Evolutionary conservation across 2,888 invertebrate genomes (phyloP).

Genomic region (Phaonia tiefii): DNA sequence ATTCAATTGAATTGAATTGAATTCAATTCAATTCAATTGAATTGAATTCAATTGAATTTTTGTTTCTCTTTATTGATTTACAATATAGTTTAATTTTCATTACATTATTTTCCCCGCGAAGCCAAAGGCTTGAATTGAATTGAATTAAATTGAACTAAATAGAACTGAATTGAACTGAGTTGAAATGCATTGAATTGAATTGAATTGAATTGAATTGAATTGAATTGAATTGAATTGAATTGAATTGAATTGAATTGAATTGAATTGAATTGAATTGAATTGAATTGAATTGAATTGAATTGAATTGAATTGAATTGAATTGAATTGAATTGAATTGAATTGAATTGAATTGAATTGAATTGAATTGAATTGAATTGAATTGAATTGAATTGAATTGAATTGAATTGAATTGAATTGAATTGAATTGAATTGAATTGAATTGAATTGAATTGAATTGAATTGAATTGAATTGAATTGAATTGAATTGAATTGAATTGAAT

Average conservation of each 20-base stretch:
- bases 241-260: slow-evolving; percentile 10
- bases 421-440: slow-evolving; percentile 34
- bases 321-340: slow-evolving; percentile 13
- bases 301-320: slow-evolving; percentile 1
- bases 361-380: slow-evolving; percentile 24
- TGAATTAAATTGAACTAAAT: slow-evolving; percentile 33
- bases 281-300: slow-evolving; percentile 13
- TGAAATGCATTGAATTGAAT: slow-evolving; percentile 35
- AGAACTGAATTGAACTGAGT: slow-evolving; percentile 32
- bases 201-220: slow-evolving; percentile 38
- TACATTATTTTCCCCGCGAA: no score
- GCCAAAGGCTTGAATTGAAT: slow-evolving; percentile 32
- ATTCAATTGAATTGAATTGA: no score
- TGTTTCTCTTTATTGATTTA: slow-evolving; percentile 26
- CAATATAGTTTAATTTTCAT: slow-evolving; percentile 32
- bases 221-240: slow-evolving; percentile 27
- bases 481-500: no score
- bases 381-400: slow-evolving; percentile 28
- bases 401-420: slow-evolving; percentile 35
- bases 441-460: slow-evolving; percentile 38
- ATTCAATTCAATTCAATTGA: no score
- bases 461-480: slow-evolving; percentile 33
- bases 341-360: slow-evolving; percentile 34
- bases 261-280: slow-evolving; percentile 13
- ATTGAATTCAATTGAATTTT: no score